Evolutionary conservation across 2,888 invertebrate species (phyloP), one percentile per base, ranked within the genome.

Genomic region (Scaptomyza flava): DNA sequence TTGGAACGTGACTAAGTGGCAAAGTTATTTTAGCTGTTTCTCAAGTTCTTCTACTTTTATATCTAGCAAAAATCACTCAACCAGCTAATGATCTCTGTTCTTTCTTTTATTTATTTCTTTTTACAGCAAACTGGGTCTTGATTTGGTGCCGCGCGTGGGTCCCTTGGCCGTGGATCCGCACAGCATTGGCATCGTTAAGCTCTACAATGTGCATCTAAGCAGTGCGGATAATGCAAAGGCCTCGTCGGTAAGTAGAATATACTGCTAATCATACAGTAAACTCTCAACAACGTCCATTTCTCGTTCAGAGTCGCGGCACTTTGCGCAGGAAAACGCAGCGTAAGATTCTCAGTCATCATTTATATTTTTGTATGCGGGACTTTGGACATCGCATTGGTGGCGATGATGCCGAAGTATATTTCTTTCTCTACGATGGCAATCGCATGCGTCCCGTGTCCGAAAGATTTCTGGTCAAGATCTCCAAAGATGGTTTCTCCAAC

Each of bases 131-230:
- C 94, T 98, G 53, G 97, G 96, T 0, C 92, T 98, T 89, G 98
- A 98, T 92, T 92, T 98, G 89, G 98, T 98, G 27, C 98, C 98
- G 0, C 94, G 98, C 30, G 95, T 96, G 74, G 97, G 97, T 34
- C 96, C 97, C 30, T 95, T 97, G 89, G 97, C 97, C 91, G 97
- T 98, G 38, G 97, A 98, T 90, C 96, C 97, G 33, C 97, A 97
- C 87, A 94, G 95, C 51, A 96, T 97, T 93, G 98, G 98, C 78
- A 95, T 97, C 38, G 96, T 98, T 50, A 96, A 97, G 85, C 93
- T 98, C 17, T 97, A 98, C 92, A 95, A 96, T 89, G 96, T 97
- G 27, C 95, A 96, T 81, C 94, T 95, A 17, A 94, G 94, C 77
- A 95, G 95, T 87, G 95, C 95, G n/a, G 95, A 95, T 81, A 95